Base-by-base conservation (phyloP, 1,140 invertebrate species). In the Mylabris phalerata region DNA sequence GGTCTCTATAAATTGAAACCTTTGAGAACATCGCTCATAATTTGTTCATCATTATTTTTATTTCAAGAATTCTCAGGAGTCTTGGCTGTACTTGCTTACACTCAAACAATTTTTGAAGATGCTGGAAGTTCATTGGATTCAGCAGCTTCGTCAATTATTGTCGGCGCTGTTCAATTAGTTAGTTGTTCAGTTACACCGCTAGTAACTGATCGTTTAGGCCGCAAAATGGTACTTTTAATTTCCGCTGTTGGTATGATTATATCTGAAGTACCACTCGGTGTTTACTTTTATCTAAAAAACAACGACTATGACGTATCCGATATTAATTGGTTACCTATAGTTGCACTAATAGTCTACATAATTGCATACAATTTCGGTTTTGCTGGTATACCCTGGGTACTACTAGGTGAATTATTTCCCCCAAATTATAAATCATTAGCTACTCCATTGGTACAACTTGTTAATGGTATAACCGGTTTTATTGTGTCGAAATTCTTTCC, bases 331-430 rank as follows among this genome's bases (percentile, higher is more conserved):
- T 19, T 19, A 19, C 19, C 19, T 1, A 19, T 19, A 19, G 19
- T 19, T 19, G 19, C 57, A 25, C 42, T 72, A 25, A 50, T 72
- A 3, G 32, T 48, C n/a, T 72, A 67, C 43, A 69, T 71, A n/a
- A 48, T 68, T 2, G 56, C 61, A 7, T 72, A 71, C 32, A 68
- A 66, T 19, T 56, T 63, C 10, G 89, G 88, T 3, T 86, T 89
- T 64, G 90, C 90, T 0, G 88, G 90, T 0, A 73, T 93, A 9
- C 88, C 90, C 0, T 92, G 90, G 89, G 82, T 89, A 1, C 80
- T 94, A 26, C 85, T 91, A 79, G 85, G 84, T 2, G 89, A 94
- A 73, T 80, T 93, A 62, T 89, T 92, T 63, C 83, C 91, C 1
- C 76, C 84, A 0, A 83, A 85, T 61, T 82, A 89, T 2, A 87